Conservation (phyloP, 2,797 vertebrate species). For the Tolypeutes matacus region DNA sequence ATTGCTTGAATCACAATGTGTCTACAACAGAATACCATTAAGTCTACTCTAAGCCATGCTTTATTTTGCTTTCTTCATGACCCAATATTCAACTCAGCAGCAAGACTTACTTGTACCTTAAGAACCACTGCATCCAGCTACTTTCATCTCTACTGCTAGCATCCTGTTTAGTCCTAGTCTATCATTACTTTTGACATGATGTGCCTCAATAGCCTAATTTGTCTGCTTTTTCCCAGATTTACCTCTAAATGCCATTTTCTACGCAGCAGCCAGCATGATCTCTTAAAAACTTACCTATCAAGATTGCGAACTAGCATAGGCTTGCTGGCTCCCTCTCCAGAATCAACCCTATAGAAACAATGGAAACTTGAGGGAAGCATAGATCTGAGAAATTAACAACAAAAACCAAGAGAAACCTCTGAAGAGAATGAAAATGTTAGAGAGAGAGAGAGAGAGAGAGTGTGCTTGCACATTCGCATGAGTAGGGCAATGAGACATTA, state of each 20-base stretch:
- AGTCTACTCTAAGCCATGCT: too few relatives aligned
- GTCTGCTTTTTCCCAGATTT: not conserved
- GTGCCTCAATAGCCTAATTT: not conserved
- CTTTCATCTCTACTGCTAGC: not conserved
- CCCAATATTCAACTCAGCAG: not conserved
- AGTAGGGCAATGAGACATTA: not conserved
- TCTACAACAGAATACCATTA: too few relatives aligned
- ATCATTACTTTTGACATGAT: not conserved
- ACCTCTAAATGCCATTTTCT: not conserved
- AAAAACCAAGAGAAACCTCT: not conserved
- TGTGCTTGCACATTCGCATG: too few relatives aligned
- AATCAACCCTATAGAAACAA: not conserved
- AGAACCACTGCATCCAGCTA: not conserved
- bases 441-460: too few relatives aligned
- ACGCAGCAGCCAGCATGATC: not conserved
- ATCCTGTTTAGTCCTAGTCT: not conserved
- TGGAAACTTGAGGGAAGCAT: not conserved
- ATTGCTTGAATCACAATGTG: too few relatives aligned
- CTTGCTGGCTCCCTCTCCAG: not conserved
- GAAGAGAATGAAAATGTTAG: not conserved
- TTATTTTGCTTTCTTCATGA: not conserved
- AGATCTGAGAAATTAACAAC: not conserved
- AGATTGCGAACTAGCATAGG: not conserved
- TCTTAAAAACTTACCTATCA: not conserved
- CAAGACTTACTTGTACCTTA: not conserved